Base-by-base conservation (phyloP, 2,113 vertebrate species). In the Podarcis raffonei region DNA sequence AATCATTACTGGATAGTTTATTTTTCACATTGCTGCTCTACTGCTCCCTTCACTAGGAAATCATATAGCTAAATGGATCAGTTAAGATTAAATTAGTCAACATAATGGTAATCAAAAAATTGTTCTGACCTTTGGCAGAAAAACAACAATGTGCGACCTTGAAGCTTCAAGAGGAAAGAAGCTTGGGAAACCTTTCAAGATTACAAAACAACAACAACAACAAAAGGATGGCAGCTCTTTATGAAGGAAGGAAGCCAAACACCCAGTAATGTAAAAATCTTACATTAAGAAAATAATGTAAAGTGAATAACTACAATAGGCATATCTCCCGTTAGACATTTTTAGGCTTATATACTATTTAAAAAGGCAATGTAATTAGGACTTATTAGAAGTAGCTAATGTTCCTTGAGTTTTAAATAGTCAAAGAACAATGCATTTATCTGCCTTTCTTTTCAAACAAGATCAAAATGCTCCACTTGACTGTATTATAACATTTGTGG, bases 31-130 rank as follows among this genome's bases (percentile, higher is more conserved):
- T 93, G 74, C 91, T 95, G 94, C 96, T 91, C 84, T 93, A 93
- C 94, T 81, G 89, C 75, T 79, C 69, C 68, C 74, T 91, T 93
- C 94, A 89, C 85, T 91, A 92, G 88, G 88, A 87, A 95, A 95
- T 89, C 88, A 84, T 88, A 92, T 92, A 0, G 22, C 80, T 93
- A 93, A 96, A 95, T 89, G 91, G 85, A 59, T 91, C 90, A 91
- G 90, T 92, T 94, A 93, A 90, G 91, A 96, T 90, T 93, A 94
- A 96, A 94, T 96, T 93, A 94, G 92, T 94, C 90, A 94, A 94
- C 18, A 85, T 93, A 95, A 88, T 96, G 76, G 89, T 91, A 90
- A 96, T 96, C 90, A 94, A 90, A 86, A 96, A 94, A 93, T 93
- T 94, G 90, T 96, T 89, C 86, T 96, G 95, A 92, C 92, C 94